These are phyloP conservation scores for Orbicella faveolata DNA, from an alignment of 64 coral and sea anemone genomes.

Conservation along the genomic window DNA sequence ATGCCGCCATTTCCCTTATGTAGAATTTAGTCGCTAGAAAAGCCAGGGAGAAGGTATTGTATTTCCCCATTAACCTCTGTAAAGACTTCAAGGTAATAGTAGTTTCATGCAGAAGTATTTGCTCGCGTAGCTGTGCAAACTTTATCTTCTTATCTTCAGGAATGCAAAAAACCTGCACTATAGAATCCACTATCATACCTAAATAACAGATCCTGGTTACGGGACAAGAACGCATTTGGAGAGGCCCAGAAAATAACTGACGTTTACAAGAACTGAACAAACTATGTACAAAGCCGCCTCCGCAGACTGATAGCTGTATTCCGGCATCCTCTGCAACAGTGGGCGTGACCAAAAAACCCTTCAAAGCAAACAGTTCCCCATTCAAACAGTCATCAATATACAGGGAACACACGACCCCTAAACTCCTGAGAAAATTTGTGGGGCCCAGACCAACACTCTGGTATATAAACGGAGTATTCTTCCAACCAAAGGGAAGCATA, in stretches of 20 bases:
- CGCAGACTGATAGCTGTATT: slow-evolving; percentile 25
- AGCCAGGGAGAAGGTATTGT: slow-evolving; percentile 15
- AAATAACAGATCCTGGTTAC: not conserved
- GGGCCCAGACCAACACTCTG: slow-evolving; percentile 19
- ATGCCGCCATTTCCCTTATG: no score
- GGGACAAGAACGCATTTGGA: slow-evolving; percentile 49
- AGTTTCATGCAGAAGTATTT: not conserved
- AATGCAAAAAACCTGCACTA: not conserved
- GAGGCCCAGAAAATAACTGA: not conserved
- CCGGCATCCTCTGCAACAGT: not conserved
- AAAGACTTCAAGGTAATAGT: slow-evolving; percentile 20
- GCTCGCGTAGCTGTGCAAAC: slow-evolving; percentile 25
- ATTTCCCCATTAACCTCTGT: slow-evolving; percentile 39
- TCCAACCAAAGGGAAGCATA: no score
- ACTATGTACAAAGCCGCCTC: slow-evolving; percentile 22
- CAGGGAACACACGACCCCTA: slow-evolving; percentile 13
- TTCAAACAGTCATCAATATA: slow-evolving; percentile 23
- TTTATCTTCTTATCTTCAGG: not conserved
- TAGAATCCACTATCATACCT: slow-evolving; percentile 20
- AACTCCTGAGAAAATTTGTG: slow-evolving; percentile 17
- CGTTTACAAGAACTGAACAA: slow-evolving; percentile 12
- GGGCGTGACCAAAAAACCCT: slow-evolving; percentile 23
- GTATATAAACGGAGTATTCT: not conserved
- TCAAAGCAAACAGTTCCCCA: slow-evolving; percentile 17
- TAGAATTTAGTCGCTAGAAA: not conserved